phyloP scores from a whole-genome alignment of 2,113 vertebrate species.

The Nothocercus julius region DNA sequence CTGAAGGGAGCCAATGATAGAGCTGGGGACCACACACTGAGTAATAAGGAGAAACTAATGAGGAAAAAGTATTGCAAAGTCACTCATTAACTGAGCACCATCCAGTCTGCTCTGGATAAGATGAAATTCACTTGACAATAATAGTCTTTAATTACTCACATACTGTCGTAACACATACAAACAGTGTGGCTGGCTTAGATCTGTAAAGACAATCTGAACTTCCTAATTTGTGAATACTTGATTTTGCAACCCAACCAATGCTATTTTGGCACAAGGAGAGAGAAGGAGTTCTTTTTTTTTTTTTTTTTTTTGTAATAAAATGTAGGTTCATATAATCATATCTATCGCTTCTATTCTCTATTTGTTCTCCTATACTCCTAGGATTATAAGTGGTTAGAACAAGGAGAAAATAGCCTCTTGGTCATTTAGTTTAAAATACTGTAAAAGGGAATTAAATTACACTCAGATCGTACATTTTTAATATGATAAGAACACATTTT shows the following conservation, averaged over 20 bases:
- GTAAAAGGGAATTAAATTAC: conserved; percentile 9
- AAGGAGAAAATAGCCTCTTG: neutral
- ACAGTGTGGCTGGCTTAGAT: neutral
- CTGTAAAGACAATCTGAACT: conserved; percentile 12
- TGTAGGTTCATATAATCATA: neutral
- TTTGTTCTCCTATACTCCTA: neutral
- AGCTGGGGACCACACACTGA: conserved; percentile 24
- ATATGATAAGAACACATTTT: neutral
- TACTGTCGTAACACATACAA: conserved; percentile 19
- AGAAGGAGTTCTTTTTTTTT: neutral
- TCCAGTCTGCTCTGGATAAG: conserved; percentile 25
- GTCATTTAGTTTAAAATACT: neutral
- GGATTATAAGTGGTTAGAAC: neutral
- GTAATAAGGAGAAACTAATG: neutral
- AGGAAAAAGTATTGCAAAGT: neutral
- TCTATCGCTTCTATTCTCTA: neutral
- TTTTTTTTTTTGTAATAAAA: neutral
- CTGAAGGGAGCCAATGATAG: neutral
- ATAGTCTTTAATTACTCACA: conserved; percentile 46
- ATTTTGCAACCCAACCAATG: conserved; percentile 21
- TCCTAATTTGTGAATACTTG: neutral
- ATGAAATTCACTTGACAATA: conserved; percentile 26
- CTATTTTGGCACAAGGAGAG: neutral
- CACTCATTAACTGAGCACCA: neutral
- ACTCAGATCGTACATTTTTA: conserved; percentile 5